These are phyloP conservation scores for Mola mola DNA, from an alignment of 2,113 vertebrate genomes.

Conservation along the genomic window DNA sequence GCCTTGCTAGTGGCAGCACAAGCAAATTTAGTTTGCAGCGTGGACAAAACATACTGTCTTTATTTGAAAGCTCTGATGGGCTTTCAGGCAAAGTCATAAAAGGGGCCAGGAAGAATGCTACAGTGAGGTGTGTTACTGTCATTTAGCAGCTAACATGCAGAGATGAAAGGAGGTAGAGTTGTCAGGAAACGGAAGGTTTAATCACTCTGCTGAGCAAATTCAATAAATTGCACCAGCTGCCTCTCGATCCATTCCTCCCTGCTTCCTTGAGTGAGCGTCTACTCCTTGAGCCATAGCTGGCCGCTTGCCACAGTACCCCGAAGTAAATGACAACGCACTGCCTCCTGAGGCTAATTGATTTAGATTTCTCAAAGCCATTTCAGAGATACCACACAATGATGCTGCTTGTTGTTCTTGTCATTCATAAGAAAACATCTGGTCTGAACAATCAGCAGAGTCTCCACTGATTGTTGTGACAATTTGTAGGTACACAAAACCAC, in stretches of 20 bases:
- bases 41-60: constrained; percentile 33
- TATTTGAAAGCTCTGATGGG: constrained; percentile 24
- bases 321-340: constrained; percentile 52
- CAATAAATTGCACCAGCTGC: constrained; percentile 44
- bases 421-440: constrained; percentile 24
- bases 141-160: constrained; percentile 22
- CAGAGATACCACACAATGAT: constrained; percentile 53
- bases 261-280: constrained; percentile 38
- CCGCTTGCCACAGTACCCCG: constrained; percentile 45
- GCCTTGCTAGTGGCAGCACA: background rate
- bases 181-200: constrained; percentile 49
- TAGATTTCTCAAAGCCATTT: constrained; percentile 53
- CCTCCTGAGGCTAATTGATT: constrained; percentile 60
- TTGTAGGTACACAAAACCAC: background rate
- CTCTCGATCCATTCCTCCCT: constrained; percentile 16
- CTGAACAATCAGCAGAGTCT: constrained; percentile 19
- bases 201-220: constrained; percentile 67
- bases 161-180: constrained; percentile 4
- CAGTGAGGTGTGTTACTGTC: constrained; percentile 25
- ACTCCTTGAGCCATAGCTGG: constrained; percentile 32
- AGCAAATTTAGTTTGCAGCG: constrained; percentile 22
- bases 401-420: constrained; percentile 34
- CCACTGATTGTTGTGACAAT: constrained; percentile 26
- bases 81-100: constrained; percentile 6
- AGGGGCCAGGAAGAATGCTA: constrained; percentile 1